Percentiles rank a stretch among this genome's conserved stretches.
Evolutionary conservation across 2,888 invertebrate species (phyloP).

Genomic region (Mythimna loreyi): DNA sequence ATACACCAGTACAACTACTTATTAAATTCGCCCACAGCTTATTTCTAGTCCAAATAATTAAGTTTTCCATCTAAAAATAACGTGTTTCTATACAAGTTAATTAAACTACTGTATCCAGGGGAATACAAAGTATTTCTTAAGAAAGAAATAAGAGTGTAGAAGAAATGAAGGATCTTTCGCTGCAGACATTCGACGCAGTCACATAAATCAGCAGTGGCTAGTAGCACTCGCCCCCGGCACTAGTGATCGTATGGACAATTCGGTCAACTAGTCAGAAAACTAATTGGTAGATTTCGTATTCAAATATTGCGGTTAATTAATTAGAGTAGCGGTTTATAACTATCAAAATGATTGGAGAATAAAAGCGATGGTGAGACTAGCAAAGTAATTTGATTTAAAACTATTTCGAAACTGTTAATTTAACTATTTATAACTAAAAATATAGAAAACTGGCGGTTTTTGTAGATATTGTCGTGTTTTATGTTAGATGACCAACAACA

Average conservation of each 20-base stretch:
- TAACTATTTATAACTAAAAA: background rate
- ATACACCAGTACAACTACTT: background rate
- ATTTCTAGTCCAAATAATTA: constrained; percentile 11
- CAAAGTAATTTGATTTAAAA: background rate
- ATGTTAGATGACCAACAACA: too few relatives aligned
- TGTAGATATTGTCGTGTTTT: too few relatives aligned
- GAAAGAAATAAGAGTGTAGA: constrained; percentile 21
- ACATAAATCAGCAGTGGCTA: constrained; percentile 27
- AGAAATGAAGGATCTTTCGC: background rate
- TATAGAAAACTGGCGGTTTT: too few relatives aligned
- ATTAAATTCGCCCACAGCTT: constrained; percentile 1
- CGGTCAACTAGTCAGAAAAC: constrained; percentile 7
- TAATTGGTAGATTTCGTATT: background rate
- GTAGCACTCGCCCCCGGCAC: constrained; percentile 1
- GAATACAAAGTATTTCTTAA: constrained; percentile 16
- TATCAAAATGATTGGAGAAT: background rate
- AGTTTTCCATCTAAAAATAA: background rate
- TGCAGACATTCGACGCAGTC: constrained; percentile 12
- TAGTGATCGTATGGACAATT: background rate
- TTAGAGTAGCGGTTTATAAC: background rate
- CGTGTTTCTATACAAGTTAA: constrained; percentile 3
- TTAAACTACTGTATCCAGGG: background rate
- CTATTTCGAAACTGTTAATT: background rate
- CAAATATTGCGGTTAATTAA: constrained; percentile 10
- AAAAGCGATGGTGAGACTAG: background rate